These are phyloP conservation scores for Rachycentron canadum DNA, from an alignment of 2,797 vertebrate species.

Conservation along the genomic window DNA sequence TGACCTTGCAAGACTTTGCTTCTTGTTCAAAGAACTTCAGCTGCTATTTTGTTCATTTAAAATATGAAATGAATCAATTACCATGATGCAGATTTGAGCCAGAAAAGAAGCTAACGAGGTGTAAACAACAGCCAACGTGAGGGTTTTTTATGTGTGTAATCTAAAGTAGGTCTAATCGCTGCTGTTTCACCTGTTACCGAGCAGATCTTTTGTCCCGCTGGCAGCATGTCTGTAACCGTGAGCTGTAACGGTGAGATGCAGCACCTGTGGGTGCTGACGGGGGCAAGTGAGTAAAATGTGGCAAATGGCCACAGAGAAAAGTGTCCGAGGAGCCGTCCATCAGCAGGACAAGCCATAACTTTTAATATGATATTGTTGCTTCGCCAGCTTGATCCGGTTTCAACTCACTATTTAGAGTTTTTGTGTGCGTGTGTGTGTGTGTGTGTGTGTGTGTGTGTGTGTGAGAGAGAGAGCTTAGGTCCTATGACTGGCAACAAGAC, in stretches of 20 bases:
- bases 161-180: not conserved
- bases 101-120: not conserved
- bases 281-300: conserved; percentile 22
- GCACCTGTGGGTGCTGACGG: conserved; percentile 19
- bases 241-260: not conserved
- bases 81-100: not conserved
- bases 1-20: too few species aligned
- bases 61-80: not conserved
- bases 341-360: conserved; percentile 62
- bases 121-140: too few species aligned
- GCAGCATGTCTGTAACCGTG: not conserved
- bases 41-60: not conserved
- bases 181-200: too few species aligned
- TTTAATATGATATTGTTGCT: conserved; percentile 62
- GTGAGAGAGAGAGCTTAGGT: conserved; percentile 62
- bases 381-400: conserved; percentile 60
- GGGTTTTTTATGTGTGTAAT: not conserved
- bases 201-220: not conserved
- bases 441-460: conserved; percentile 13
- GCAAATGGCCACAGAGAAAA: conserved; percentile 42
- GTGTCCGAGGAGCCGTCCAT: conserved; percentile 23
- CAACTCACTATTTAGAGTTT: conserved; percentile 75
- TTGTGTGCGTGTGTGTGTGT: conserved; percentile 10
- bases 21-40: not conserved
- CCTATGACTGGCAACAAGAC: conserved; percentile 87